Conservation (phyloP, 2,113 vertebrate genomes). For the Limnothrissa miodon region DNA sequence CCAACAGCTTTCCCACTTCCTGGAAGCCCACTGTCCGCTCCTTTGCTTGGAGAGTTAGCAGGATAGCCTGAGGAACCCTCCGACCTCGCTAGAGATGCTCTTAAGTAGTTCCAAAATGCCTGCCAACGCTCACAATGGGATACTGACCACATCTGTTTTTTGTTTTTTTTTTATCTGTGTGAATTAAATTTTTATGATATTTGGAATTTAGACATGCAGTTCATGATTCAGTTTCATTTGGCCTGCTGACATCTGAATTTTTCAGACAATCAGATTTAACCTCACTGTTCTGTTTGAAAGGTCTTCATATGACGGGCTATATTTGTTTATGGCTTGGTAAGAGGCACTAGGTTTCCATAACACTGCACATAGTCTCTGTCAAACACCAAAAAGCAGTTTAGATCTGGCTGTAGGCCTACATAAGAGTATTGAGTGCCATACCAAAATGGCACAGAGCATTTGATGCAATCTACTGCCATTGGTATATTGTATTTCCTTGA, state of each 20-base stretch:
- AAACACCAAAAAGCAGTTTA: too few relatives aligned
- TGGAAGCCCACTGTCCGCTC: neutral
- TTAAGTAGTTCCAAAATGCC: neutral
- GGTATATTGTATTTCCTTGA: neutral
- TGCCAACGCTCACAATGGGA: neutral
- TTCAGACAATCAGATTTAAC: too few relatives aligned
- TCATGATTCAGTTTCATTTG: too few relatives aligned
- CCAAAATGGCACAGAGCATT: neutral
- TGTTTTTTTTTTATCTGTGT: neutral
- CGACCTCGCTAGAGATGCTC: neutral
- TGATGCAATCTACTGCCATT: neutral
- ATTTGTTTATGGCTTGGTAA: too few relatives aligned
- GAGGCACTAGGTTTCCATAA: too few relatives aligned
- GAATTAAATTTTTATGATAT: neutral
- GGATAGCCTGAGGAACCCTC: neutral
- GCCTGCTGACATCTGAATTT: too few relatives aligned
- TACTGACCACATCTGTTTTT: neutral
- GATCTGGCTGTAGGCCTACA: too few relatives aligned
- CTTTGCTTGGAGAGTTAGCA: neutral
- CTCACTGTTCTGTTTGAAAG: too few relatives aligned
- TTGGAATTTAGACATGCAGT: neutral
- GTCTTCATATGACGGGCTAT: too few relatives aligned
- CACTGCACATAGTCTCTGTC: too few relatives aligned
- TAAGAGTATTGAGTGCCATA: neutral
- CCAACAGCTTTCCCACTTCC: neutral